These are phyloP conservation scores for Vombatus ursinus DNA, from an alignment of 2,113 vertebrate species.

Conservation along the genomic window DNA sequence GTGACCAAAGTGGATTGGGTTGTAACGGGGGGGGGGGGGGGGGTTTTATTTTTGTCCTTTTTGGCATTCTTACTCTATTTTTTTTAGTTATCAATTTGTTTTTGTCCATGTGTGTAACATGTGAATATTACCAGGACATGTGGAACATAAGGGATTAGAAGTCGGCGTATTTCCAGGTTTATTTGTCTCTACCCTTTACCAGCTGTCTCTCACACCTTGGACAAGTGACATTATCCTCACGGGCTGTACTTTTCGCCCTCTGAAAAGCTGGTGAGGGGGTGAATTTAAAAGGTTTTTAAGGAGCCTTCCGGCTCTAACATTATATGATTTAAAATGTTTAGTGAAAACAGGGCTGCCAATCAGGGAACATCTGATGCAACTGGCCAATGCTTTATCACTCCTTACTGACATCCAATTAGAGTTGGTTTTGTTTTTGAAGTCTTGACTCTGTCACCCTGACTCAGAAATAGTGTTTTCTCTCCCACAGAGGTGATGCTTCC, in stretches of 20 bases:
- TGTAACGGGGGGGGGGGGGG: neutral
- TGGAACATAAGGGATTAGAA: slow-evolving; percentile 3
- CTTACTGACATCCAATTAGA: neutral
- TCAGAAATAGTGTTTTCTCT: neutral
- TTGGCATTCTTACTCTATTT: neutral
- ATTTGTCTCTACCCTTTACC: neutral
- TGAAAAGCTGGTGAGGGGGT: neutral
- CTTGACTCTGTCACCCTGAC: neutral
- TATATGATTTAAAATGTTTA: neutral
- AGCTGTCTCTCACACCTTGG: neutral
- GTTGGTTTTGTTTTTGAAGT: neutral
- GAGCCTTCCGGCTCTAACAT: neutral
- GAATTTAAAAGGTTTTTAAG: neutral
- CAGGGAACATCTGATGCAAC: neutral
- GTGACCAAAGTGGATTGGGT: neutral
- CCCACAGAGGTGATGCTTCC: neutral
- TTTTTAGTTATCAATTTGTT: neutral
- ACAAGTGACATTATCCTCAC: neutral
- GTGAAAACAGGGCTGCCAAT: neutral
- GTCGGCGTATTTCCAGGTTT: neutral
- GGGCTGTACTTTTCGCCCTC: neutral
- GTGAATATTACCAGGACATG: neutral
- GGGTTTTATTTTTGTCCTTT: neutral
- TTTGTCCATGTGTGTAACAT: slow-evolving; percentile 2
- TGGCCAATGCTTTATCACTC: neutral